Evolutionary conservation across 2,888 invertebrate species (phyloP).

Genomic region (Hirtodrosophila alboralis): DNA sequence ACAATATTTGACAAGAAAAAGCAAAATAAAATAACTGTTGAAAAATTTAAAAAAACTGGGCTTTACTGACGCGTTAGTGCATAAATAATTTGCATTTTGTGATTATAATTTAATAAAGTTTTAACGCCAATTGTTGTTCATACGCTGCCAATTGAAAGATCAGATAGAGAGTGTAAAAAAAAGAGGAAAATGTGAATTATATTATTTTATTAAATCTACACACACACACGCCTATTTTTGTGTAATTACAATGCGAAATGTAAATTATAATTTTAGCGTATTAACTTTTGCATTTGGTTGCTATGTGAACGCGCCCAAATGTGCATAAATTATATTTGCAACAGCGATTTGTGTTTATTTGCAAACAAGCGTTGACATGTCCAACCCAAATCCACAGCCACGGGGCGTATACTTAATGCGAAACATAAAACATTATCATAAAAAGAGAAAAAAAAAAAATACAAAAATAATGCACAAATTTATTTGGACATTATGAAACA

Average conservation of each 20-base stretch:
- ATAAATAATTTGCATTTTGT: conserved; percentile 49
- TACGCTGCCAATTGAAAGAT: conserved; percentile 12
- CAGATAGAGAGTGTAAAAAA: conserved; percentile 4
- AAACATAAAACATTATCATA: no score
- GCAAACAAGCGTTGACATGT: conserved; percentile 53
- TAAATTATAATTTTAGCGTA: conserved; percentile 51
- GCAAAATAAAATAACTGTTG: conserved; percentile 1
- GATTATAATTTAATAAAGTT: conserved; percentile 63
- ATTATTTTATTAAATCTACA: conserved; percentile 15
- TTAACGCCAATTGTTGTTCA: conserved; percentile 25
- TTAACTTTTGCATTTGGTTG: conserved; percentile 47
- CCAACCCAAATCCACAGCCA: conserved; percentile 1
- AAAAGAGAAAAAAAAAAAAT: conserved; percentile 37
- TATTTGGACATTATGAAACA: conserved; percentile 65
- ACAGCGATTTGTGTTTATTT: conserved; percentile 74
- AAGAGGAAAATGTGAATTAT: not conserved
- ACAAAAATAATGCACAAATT: conserved; percentile 35
- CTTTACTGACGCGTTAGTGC: conserved; percentile 27
- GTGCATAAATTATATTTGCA: conserved; percentile 57
- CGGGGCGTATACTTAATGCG: conserved; percentile 23
- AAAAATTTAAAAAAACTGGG: conserved; percentile 3
- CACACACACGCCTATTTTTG: conserved; percentile 24
- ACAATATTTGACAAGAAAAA: not conserved
- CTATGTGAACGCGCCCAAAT: conserved; percentile 37
- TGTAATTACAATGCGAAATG: conserved; percentile 49